Percentiles rank a stretch among this genome's conserved stretches.
These are phyloP conservation scores for Tenthredo scrophulariae DNA, from an alignment of 2,888 invertebrate genomes.

Conservation along the genomic window DNA sequence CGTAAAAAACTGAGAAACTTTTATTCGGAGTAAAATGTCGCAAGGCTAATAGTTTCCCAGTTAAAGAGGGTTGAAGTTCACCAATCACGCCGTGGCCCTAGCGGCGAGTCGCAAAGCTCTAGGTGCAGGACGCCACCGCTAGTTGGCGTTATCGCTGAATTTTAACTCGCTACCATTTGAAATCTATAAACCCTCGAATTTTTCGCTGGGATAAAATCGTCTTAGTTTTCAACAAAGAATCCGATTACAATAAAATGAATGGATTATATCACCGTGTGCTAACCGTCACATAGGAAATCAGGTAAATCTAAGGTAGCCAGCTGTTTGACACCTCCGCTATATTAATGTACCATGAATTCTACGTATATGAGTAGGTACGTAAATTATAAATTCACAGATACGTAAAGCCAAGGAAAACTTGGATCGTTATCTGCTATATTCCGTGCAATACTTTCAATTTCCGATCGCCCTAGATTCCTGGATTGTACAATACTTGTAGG, in stretches of 20 bases:
- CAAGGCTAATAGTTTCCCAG: background rate
- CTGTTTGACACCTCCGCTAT: background rate
- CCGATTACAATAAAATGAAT: too few relatives aligned
- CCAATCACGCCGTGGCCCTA: constrained; percentile 1
- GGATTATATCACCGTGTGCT: background rate
- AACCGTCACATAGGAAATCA: background rate
- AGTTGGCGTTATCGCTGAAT: background rate
- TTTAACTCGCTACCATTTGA: background rate
- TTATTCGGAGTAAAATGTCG: background rate
- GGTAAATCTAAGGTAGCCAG: background rate
- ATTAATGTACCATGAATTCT: background rate
- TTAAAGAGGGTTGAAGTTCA: background rate
- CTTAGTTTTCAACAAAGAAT: background rate
- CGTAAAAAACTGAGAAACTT: background rate
- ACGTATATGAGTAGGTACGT: background rate
- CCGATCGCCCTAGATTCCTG: constrained; percentile 34
- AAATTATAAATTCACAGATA: background rate
- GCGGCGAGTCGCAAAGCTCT: constrained; percentile 5
- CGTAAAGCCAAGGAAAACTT: constrained; percentile 16
- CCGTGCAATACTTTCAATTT: constrained; percentile 38
- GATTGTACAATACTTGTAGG: constrained; percentile 1
- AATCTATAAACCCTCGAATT: background rate
- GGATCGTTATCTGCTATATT: background rate
- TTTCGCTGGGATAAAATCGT: background rate
- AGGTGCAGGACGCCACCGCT: background rate